Base-by-base conservation (phyloP, 2,797 vertebrate species). In the Lutjanus campechanus region DNA sequence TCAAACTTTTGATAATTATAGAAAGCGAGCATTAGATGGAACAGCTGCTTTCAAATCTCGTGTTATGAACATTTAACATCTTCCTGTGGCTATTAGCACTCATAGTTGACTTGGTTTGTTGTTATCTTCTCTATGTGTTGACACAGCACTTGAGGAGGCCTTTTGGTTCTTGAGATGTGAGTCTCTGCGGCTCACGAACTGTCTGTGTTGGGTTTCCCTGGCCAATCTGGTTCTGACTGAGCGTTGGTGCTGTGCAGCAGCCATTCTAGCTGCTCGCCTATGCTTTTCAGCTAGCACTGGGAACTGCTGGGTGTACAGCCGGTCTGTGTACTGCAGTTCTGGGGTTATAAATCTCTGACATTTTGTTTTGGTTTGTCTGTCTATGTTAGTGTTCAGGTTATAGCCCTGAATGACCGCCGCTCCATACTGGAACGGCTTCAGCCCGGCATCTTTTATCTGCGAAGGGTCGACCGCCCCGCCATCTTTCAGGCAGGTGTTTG, bases 381-480 rank as follows among this genome's bases (percentile, higher is more conserved):
- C 90, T 60, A 97, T 68, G 17, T 64, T 82, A 1, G 75, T 81
- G 41, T 81, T 96, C 64, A 98, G 91, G 80, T 96, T 97, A 77
- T 97, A 97, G 43, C 97, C 97, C 71, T 97, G 93, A 81, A 98
- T 97, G 29, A 94, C 76, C 1, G 96, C 96, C 17, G 62, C 8
- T 41, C 97, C 97, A 0, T 96, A 91, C 90, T 98, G 97, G 79
- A 88, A 97, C 0, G 97, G 97, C 79, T 89, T 94, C 68, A 97
- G 65, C 6, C 43, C 72, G 2, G 7, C 67, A 22, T 97, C 95
- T 41, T 82, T 86, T 36, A 98, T 86, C 5, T 92, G 63, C 0
- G 71, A 82, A 1, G 73, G 89, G 58, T 91, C 82, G 20, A 96
- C 94, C 0, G 95, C 92, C 11, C 64, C 64, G 0, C 86, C 87